Evolutionary conservation across 1,140 invertebrate species (phyloP), one percentile per base, ranked within the genome.

Genomic region (Camponotus pennsylvanicus): DNA sequence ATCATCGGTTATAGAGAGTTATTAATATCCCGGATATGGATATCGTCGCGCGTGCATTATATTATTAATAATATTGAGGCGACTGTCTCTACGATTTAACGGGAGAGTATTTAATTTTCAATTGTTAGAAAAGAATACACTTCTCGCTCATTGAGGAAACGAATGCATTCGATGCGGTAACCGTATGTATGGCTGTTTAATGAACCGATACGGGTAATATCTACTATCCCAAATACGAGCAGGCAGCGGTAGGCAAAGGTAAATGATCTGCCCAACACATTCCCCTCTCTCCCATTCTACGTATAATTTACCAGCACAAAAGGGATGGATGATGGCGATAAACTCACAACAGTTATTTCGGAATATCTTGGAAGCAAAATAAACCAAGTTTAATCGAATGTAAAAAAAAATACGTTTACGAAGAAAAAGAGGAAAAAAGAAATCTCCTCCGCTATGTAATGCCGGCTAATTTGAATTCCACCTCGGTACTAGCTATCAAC

Each of bases 391-490:
- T 6, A 55, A 11, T 1, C 9, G 32, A 71, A 57, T 13, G 40
- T 37, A 63, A 63, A 63, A 67, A 32, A 73, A 45, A 55, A 18
- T 9, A 7, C 61, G 13, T 21, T 27, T 40, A n/a, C 15, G 18
- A 27, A 61, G 63, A 69, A 61, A 49, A 34, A 49, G 52, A 63
- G 32, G 52, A 27, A 66, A 13, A 45, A 13, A 55, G 57, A 76
- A 32, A 40, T 27, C 13, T 34, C 18, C 37, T n/a, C n/a, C 34
- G 13, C 45, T n/a, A 59, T 76, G 57, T 64, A 85, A 70, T 59
- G 42, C 45, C 37, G 45, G 66, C 71, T 87, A 85, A 87, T 85
- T 85, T 87, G 66, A 85, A 87, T 87, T 78, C 82, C 73, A 49
- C n/a, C 37, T 21, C 42, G 64, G 61, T 70, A 37, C 66, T 80